Evolutionary conservation across 2,113 vertebrate genomes (phyloP).

Genomic region (Burhinus bistriatus): DNA sequence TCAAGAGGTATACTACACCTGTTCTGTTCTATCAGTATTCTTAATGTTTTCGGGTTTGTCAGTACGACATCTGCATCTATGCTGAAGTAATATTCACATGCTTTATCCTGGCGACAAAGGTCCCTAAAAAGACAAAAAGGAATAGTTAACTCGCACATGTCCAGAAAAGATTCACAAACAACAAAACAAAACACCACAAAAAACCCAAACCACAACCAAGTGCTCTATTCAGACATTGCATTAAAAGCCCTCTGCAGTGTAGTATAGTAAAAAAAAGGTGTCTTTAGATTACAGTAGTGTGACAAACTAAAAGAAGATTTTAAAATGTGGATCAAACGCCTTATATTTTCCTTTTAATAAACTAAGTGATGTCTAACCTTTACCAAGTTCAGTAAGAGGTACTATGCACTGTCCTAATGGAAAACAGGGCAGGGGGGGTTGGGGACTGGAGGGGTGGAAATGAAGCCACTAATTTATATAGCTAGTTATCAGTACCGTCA

Average conservation of each 20-base stretch:
- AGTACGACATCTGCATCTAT: slow-evolving; percentile 92
- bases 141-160: neutral
- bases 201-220: neutral
- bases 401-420: neutral
- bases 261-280: neutral
- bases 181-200: neutral
- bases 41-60: slow-evolving; percentile 89
- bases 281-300: neutral
- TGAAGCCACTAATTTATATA: neutral
- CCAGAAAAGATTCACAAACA: neutral
- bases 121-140: slow-evolving; percentile 77
- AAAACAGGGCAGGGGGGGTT: accelerated
- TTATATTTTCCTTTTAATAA: neutral
- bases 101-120: slow-evolving; percentile 85
- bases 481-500: neutral
- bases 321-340: neutral
- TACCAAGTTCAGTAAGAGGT: neutral
- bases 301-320: neutral
- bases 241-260: neutral
- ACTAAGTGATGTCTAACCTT: neutral
- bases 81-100: slow-evolving; percentile 92
- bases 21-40: slow-evolving; percentile 95
- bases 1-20: slow-evolving; percentile 76
- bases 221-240: neutral
- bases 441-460: accelerated